Evolutionary conservation across 2,113 vertebrate genomes (phyloP).

Genomic region (Calypte anna): DNA sequence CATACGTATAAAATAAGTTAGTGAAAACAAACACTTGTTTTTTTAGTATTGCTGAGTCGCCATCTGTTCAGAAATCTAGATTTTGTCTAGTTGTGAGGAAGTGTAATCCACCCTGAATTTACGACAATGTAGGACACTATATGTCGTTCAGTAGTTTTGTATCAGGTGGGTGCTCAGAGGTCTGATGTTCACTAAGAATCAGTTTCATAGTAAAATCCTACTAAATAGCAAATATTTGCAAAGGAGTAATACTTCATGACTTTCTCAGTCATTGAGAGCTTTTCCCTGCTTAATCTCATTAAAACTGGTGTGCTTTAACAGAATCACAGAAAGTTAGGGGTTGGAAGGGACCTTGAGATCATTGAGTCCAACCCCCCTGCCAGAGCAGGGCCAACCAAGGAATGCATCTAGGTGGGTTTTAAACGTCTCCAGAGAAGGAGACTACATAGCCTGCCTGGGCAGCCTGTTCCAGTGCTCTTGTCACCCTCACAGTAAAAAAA

Average conservation of each 20-base stretch:
- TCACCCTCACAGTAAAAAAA: too few relatives aligned
- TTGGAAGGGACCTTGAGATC: too few relatives aligned
- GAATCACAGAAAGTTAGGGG: too few relatives aligned
- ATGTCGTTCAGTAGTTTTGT: neutral
- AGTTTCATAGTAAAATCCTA: neutral
- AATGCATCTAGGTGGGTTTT: too few relatives aligned
- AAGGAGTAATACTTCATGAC: neutral
- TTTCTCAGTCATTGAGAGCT: accelerated
- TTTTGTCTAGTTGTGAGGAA: neutral
- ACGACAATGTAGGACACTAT: neutral
- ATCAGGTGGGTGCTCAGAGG: neutral
- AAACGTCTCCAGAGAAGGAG: too few relatives aligned
- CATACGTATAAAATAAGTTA: neutral
- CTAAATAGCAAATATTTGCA: neutral
- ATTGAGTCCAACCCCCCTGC: too few relatives aligned
- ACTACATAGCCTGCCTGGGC: too few relatives aligned
- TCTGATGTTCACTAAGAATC: neutral
- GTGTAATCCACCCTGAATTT: neutral
- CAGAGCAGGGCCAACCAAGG: too few relatives aligned
- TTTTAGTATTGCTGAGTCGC: neutral
- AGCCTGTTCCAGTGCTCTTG: too few relatives aligned
- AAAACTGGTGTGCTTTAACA: neutral
- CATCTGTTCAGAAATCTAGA: neutral
- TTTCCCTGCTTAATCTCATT: neutral
- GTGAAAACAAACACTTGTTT: neutral